Conservation (phyloP, 1,140 invertebrate species). For the Sycobia sp. region DNA sequence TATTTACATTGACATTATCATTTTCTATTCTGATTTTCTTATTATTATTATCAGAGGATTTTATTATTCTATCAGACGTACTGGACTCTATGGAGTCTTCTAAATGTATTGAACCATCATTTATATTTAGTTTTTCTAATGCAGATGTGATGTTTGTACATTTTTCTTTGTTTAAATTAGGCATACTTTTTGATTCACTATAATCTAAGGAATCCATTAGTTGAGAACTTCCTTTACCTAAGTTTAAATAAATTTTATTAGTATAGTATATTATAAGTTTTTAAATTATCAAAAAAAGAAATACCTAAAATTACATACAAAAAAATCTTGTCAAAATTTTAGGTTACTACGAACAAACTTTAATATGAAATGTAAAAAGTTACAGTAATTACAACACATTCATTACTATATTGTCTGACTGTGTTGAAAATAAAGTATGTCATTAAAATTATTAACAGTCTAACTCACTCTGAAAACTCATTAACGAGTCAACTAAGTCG, state of each 20-base stretch:
- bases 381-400: too few species aligned
- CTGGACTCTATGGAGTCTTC: not conserved
- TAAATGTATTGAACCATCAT: not conserved
- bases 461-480: conserved; percentile 19
- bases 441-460: too few species aligned
- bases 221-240: conserved; percentile 4
- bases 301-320: not conserved
- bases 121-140: not conserved
- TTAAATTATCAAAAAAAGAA: not conserved
- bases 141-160: not conserved
- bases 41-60: not conserved
- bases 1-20: conserved; percentile 1
- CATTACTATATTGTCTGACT: too few species aligned
- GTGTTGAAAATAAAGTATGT: too few species aligned
- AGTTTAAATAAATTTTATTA: not conserved
- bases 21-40: too few species aligned
- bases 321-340: too few species aligned
- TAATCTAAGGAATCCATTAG: conserved; percentile 10
- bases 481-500: conserved; percentile 7
- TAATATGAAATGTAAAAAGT: too few species aligned
- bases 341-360: too few species aligned
- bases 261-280: too few species aligned
- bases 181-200: not conserved
- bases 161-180: conserved; percentile 4
- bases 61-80: not conserved